These are phyloP conservation scores for Ginglymostoma cirratum DNA, from an alignment of 2,113 vertebrate species.

Conservation along the genomic window DNA sequence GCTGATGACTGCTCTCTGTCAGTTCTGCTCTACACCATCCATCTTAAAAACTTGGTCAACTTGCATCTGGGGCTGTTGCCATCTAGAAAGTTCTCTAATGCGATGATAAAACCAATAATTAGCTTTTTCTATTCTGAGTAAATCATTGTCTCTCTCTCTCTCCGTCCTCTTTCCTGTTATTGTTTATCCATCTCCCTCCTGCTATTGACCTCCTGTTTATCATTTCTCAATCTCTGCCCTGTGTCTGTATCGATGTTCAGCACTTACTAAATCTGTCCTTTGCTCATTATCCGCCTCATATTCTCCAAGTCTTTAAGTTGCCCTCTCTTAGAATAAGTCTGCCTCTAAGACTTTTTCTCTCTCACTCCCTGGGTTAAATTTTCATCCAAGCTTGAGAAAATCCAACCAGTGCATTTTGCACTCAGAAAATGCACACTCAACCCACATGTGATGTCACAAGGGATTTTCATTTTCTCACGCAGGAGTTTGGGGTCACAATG, in stretches of 20 bases:
- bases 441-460: too few species aligned
- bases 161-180: neutral
- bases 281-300: neutral
- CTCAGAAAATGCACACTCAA: too few species aligned
- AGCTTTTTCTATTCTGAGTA: neutral
- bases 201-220: neutral
- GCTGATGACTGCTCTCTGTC: neutral
- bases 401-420: too few species aligned
- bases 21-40: neutral
- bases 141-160: neutral
- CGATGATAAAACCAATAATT: neutral
- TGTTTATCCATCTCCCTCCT: neutral
- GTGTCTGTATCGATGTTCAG: neutral
- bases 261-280: neutral
- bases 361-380: neutral
- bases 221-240: neutral
- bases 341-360: neutral
- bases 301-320: neutral
- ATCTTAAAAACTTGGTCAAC: neutral
- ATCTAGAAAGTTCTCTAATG: neutral
- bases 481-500: too few species aligned
- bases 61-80: neutral
- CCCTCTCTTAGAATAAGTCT: neutral
- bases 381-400: too few species aligned
- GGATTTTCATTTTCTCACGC: too few species aligned